Conservation (phyloP, 1,140 invertebrate species). For the Heliothis virescens region DNA sequence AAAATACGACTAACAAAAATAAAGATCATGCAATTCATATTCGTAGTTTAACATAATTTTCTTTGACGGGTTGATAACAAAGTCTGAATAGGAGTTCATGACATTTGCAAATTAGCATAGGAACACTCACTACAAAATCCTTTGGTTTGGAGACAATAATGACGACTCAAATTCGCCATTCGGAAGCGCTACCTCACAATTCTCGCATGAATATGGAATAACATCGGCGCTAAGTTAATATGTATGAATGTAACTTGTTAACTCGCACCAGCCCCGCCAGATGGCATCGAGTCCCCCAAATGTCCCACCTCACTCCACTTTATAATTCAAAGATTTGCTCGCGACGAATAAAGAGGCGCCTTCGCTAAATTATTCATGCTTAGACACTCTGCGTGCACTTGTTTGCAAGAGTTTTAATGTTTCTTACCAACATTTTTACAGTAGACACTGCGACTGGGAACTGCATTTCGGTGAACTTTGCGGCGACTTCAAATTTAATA, state of each 20-base stretch:
- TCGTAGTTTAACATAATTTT: no score
- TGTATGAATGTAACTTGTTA: constrained; percentile 75
- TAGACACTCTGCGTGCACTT: constrained; percentile 57
- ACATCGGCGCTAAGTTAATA: constrained; percentile 67
- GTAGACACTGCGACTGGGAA: neutral
- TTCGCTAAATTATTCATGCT: constrained; percentile 74
- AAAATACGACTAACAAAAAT: no score
- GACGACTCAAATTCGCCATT: constrained; percentile 40
- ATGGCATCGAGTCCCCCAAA: constrained; percentile 62
- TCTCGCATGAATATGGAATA: constrained; percentile 64
- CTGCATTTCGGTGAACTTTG: constrained; percentile 9
- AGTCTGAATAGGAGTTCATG: neutral
- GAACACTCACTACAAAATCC: neutral
- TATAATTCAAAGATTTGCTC: constrained; percentile 81
- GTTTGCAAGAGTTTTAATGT: constrained; percentile 48
- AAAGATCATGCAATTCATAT: no score
- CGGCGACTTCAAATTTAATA: neutral
- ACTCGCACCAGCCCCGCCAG: constrained; percentile 61
- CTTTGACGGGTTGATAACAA: no score
- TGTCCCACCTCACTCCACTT: constrained; percentile 67
- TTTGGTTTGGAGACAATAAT: constrained; percentile 33
- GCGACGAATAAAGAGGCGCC: constrained; percentile 71
- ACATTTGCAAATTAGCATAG: neutral
- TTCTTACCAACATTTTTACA: constrained; percentile 51
- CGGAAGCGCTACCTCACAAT: constrained; percentile 45